phyloP scores from a whole-genome alignment of 2,797 vertebrate genomes.

The Hyperoplus lanceolatus region DNA sequence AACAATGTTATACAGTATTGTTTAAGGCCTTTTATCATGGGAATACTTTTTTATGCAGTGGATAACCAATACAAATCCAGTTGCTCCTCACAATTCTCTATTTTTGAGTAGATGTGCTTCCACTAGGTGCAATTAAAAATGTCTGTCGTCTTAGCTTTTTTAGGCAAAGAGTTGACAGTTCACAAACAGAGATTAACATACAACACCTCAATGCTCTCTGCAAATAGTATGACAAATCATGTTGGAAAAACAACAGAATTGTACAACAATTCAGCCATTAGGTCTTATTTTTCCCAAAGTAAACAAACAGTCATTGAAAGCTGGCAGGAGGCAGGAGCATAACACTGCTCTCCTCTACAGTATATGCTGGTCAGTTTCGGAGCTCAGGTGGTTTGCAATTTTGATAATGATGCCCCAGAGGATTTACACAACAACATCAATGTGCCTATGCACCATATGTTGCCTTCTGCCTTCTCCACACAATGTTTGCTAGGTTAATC shows the following conservation, averaged over 20 bases:
- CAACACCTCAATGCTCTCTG: background rate
- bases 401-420: slow-evolving; percentile 30
- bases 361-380: background rate
- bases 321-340: background rate
- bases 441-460: slow-evolving; percentile 2
- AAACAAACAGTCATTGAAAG: slow-evolving; percentile 1
- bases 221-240: background rate
- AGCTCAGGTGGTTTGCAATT: slow-evolving; percentile 11
- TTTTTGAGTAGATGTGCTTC: background rate
- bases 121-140: slow-evolving; percentile 7
- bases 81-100: background rate
- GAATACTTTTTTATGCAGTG: background rate
- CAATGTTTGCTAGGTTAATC: slow-evolving; percentile 3
- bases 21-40: background rate
- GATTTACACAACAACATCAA: slow-evolving; percentile 13
- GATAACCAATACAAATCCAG: background rate
- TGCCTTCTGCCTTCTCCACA: slow-evolving; percentile 7
- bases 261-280: background rate
- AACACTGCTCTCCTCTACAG: background rate
- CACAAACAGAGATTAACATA: background rate
- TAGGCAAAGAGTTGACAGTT: background rate
- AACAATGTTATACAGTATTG: background rate
- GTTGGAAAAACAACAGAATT: background rate
- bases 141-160: background rate
- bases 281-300: background rate